Conservation (phyloP, 2,888 invertebrate genomes). For the Noctua janthe region DNA sequence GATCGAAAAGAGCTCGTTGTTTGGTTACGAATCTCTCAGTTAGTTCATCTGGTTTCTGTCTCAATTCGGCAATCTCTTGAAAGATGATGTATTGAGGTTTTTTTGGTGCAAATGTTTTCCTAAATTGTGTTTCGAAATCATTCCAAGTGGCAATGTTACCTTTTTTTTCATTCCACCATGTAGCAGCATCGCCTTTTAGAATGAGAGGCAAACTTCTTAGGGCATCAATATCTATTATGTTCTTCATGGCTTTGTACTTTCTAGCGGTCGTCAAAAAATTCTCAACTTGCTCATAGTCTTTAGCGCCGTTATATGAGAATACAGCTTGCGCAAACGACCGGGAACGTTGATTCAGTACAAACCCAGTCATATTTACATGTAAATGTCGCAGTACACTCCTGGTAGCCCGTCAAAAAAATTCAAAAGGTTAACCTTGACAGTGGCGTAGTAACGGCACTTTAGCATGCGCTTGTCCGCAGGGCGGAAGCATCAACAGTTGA, state of each 20-base stretch:
- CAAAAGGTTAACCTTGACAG: background rate
- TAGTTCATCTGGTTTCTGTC: slow-evolving; percentile 45
- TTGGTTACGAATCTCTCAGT: slow-evolving; percentile 56
- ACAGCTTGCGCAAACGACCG: slow-evolving; percentile 50
- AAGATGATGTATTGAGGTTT: slow-evolving; percentile 47
- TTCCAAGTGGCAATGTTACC: slow-evolving; percentile 41
- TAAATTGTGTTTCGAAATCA: slow-evolving; percentile 47
- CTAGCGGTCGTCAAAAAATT: slow-evolving; percentile 39
- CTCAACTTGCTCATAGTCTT: slow-evolving; percentile 48
- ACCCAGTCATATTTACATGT: slow-evolving; percentile 10
- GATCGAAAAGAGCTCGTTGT: slow-evolving; percentile 44
- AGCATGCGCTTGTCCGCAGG: background rate
- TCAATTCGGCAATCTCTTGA: slow-evolving; percentile 39
- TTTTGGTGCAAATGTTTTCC: slow-evolving; percentile 33
- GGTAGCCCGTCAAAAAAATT: background rate
- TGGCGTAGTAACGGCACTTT: background rate
- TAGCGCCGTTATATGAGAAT: slow-evolving; percentile 45
- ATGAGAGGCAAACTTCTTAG: slow-evolving; percentile 44
- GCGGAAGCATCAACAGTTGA: slow-evolving; percentile 8
- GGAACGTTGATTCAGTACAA: slow-evolving; percentile 43
- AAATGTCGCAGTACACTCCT: background rate
- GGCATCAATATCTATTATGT: slow-evolving; percentile 49
- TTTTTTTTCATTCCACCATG: slow-evolving; percentile 54
- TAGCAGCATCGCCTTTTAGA: slow-evolving; percentile 46
- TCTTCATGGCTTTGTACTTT: slow-evolving; percentile 50